These are phyloP conservation scores for Prionchulus punctatus DNA, from an alignment of 2,888 invertebrate genomes.

Conservation along the genomic window DNA sequence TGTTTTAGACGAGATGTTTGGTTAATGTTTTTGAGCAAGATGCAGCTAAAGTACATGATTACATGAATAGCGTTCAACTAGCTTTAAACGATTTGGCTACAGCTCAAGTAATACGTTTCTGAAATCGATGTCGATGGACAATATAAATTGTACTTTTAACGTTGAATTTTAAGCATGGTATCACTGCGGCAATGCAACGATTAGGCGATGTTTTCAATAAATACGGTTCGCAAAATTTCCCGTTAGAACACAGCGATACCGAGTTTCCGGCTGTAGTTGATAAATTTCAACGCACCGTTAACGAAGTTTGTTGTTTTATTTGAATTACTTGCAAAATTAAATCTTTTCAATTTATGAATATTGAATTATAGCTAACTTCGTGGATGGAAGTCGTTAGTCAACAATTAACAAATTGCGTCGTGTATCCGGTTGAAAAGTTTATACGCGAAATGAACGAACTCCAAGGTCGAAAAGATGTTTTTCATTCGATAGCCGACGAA, in stretches of 20 bases:
- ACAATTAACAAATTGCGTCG: slow-evolving; percentile 7
- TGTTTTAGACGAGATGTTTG: slow-evolving; percentile 4
- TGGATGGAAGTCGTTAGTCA: slow-evolving; percentile 11
- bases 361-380: not conserved
- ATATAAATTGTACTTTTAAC: not conserved
- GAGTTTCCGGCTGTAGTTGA: not conserved
- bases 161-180: not conserved
- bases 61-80: not conserved
- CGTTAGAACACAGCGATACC: not conserved
- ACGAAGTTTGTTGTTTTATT: slow-evolving; percentile 3
- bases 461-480: not conserved
- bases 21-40: slow-evolving; percentile 5
- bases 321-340: not conserved
- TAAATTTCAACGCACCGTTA: not conserved
- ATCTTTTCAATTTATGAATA: not conserved
- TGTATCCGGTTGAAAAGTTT: slow-evolving; percentile 5
- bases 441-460: slow-evolving; percentile 3
- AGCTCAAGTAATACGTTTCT: not conserved
- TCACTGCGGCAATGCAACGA: not conserved
- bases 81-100: not conserved
- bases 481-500: not conserved
- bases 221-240: slow-evolving; percentile 3
- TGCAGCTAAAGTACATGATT: not conserved
- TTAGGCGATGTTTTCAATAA: not conserved
- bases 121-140: not conserved